Percentiles rank a stretch among this genome's conserved stretches.
phyloP scores from a whole-genome alignment of 35 echinoderm and acorn worm species.

The Ophioderma brevispina region DNA sequence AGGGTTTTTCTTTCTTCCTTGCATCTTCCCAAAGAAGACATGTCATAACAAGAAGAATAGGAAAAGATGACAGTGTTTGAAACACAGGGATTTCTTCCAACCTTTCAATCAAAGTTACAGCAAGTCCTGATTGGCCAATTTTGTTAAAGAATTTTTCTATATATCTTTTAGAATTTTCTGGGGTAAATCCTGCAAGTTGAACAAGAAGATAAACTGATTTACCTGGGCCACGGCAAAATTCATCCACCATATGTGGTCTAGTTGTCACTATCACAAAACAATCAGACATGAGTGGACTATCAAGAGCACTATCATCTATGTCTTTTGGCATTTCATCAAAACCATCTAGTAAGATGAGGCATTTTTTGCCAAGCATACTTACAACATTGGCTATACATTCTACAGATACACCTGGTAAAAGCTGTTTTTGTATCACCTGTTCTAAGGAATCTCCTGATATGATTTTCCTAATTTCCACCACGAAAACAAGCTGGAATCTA shows the following conservation, averaged over 20 bases:
- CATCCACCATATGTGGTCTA: not conserved
- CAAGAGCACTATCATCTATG: not conserved
- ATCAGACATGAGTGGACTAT: not conserved
- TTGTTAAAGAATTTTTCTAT: not conserved
- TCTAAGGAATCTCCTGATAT: not conserved
- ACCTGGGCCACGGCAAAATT: not conserved
- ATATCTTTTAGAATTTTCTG: not conserved
- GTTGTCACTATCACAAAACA: conserved; percentile 24
- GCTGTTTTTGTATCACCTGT: not conserved
- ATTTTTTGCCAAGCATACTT: not conserved
- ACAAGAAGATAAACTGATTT: not conserved
- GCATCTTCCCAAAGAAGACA: not conserved
- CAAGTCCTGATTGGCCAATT: not conserved
- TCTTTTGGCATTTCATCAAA: conserved; percentile 13
- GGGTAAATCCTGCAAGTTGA: not conserved
- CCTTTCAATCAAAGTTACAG: not conserved
- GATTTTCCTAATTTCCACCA: not conserved
- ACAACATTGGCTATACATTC: not conserved
- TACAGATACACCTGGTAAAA: not conserved
- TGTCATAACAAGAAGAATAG: not conserved
- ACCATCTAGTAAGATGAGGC: conserved; percentile 9
- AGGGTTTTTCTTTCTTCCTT: not conserved
- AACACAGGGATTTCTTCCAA: not conserved
- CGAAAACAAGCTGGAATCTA: not conserved
- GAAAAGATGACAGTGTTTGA: not conserved